Conservation (phyloP, 2,113 vertebrate species). For the Corythornis madagascariensis region DNA sequence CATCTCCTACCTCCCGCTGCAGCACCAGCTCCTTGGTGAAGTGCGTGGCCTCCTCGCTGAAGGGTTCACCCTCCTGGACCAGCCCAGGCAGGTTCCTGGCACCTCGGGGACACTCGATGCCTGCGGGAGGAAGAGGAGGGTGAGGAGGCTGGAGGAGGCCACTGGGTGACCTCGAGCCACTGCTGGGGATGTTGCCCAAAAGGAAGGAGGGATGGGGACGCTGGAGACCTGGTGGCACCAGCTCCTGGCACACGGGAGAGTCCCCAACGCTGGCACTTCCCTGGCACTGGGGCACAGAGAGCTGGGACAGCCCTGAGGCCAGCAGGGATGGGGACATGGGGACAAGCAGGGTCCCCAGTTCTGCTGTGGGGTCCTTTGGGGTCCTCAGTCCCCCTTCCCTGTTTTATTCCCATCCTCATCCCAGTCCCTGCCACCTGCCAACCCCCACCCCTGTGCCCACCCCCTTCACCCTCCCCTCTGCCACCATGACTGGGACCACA, state of each 20-base stretch:
- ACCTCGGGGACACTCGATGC: constrained; percentile 94
- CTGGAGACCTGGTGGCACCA: neutral
- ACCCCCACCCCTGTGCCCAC: neutral
- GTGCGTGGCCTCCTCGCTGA: constrained; percentile 92
- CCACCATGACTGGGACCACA: too few relatives aligned
- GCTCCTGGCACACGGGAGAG: neutral
- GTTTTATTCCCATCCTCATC: too few relatives aligned
- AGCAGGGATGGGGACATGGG: neutral
- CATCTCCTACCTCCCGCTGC: constrained; percentile 88
- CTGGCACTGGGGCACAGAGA: neutral
- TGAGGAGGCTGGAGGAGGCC: neutral
- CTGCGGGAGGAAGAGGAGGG: constrained; percentile 67
- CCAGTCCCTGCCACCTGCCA: too few relatives aligned
- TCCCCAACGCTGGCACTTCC: neutral
- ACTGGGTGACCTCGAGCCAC: accelerated
- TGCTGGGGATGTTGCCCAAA: neutral
- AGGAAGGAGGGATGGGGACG: neutral
- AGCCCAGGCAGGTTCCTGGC: constrained; percentile 87
- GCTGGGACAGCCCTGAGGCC: neutral
- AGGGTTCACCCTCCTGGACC: constrained; percentile 90
- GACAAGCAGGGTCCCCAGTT: neutral
- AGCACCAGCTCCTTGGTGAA: constrained; percentile 98
- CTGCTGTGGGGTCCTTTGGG: too few relatives aligned
- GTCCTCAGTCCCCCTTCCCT: too few relatives aligned
- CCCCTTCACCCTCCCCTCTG: neutral